A percentile compares a stretch with the other conserved stretches of the same genome.
phyloP scores from a whole-genome alignment of 2,888 invertebrate species.

The Aplocera efformata region DNA sequence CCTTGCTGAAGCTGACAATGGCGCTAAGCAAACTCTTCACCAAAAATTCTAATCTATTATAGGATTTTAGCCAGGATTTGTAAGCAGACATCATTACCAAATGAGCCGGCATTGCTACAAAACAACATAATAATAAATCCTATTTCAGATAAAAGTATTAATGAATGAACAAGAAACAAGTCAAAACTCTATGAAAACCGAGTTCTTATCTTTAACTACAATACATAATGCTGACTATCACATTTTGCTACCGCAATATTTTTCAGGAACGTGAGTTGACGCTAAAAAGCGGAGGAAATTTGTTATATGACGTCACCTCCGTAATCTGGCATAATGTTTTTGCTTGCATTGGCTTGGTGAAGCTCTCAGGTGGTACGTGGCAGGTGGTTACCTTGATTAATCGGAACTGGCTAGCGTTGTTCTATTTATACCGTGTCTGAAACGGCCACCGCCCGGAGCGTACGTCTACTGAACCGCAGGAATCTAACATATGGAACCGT shows the following conservation, averaged over 20 bases:
- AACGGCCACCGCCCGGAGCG: conserved; percentile 43
- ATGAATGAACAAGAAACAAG: too few relatives aligned
- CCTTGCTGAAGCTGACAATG: too few relatives aligned
- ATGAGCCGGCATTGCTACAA: too few relatives aligned
- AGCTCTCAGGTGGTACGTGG: conserved; percentile 44
- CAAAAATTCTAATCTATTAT: too few relatives aligned
- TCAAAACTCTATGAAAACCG: conserved; percentile 2
- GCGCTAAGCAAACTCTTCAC: too few relatives aligned
- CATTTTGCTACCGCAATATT: conserved; percentile 19
- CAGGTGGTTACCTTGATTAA: conserved; percentile 69
- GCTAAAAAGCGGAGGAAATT: conserved; percentile 27
- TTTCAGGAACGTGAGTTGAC: conserved; percentile 9
- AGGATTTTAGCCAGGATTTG: too few relatives aligned
- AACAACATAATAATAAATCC: not conserved
- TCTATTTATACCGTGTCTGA: conserved; percentile 65
- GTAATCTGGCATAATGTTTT: conserved; percentile 53
- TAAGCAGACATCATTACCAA: too few relatives aligned
- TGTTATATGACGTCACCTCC: conserved; percentile 42
- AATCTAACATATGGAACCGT: conserved; percentile 28
- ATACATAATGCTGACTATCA: conserved; percentile 5
- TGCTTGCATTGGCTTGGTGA: conserved; percentile 38
- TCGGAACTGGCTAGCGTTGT: conserved; percentile 43
- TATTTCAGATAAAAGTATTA: too few relatives aligned
- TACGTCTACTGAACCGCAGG: conserved; percentile 50
- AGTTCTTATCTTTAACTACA: conserved; percentile 2